Base-by-base conservation (phyloP, 2,113 vertebrate species). In the Cyprinodon brontotheroides region DNA sequence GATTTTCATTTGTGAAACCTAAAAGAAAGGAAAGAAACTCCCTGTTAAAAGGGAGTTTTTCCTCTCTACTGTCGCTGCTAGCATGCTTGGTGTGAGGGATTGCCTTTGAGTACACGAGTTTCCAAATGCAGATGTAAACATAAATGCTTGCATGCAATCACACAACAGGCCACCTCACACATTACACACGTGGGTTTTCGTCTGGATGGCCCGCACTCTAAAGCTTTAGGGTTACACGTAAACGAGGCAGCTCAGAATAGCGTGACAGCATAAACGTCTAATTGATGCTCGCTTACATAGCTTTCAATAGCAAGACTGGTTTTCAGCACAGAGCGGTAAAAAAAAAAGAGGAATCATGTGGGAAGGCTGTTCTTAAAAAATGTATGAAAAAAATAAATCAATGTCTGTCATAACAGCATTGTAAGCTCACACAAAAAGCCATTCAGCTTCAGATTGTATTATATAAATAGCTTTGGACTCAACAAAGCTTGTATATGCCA, bases 401-500 rank as follows among this genome's bases (percentile, higher is more conserved):
- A 86, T 77, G 77, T 83, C 73, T 88, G 84, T 90, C 75, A 82
- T 86, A 85, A 77, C 66, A 47, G 57, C 84, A 86, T 91, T 92
- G 81, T 90, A 63, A 48, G 12, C 77, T 75, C 60, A 72, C 83
- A 86, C 87, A 93, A 91, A 83, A 80, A 78, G 79, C 74, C 79
- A 86, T 89, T 90, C 84, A 88, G 74, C 68, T 57, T 82, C 72
- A 82, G 75, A 92, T 87, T 86, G 85, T 85, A 83, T 91, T 85
- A 79, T 85, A 83, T 84, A 77, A 84, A 87, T 79, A 81, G 81
- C 78, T 85, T 76, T 83, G 83, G 89, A 87, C 76, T 74, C 39
- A 68, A 72, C 64, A 39, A 48, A 64, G 79, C 67, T 36, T 78
- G 78, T 63, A 87, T 84, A 85, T 72, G 84, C 88, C 89, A 92